Base-by-base conservation (phyloP, 2,888 invertebrate genomes). In the Synergus laeviventris region DNA sequence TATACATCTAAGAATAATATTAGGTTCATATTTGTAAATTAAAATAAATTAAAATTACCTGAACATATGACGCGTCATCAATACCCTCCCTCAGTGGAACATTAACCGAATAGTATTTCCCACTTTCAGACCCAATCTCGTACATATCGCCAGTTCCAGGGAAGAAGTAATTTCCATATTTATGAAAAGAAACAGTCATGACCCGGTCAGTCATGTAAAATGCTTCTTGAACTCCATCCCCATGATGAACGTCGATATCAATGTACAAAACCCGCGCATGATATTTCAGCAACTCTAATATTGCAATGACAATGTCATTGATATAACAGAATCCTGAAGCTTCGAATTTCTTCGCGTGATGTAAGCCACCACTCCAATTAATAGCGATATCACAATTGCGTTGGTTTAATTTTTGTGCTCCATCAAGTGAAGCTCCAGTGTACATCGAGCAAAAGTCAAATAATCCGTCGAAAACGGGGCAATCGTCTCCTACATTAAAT, bases 241-340 rank as follows among this genome's bases (percentile, higher is more conserved):
- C 97, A 85, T 99, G 99, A 91, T 99, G 99, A 0, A 99, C 99
- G 87, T 99, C 99, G 78, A 99, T 99, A 89, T 99, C 99, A 80
- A 99, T 98, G 89, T 99, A 99, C 2, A 99, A 92, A 0, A 99
- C 99, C 78, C 99, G 92, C 0, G 97, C 96, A 89, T 99, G 97
- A 89, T 97, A 97, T 88, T 98, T 98, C 0, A 99, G 91, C 8
- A 99, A 92, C 91, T 99, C 99, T 74, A 99, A 91, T 85, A 99
- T 99, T 1, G 97, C 98, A 86, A 99, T 97, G 0, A 99, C 99
- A 84, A 99, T 99, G 89, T 99, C 99, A 89, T 99, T 99, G 1
- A 99, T 98, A 86, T 99, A 99, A 91, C 99, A 99, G 90, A 99
- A 99, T 1, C 99, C 97, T n/a, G 98, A 98, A 0, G 99, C 99